phyloP scores from a whole-genome alignment of 2,888 invertebrate genomes.

The Scaptomyza parva region DNA sequence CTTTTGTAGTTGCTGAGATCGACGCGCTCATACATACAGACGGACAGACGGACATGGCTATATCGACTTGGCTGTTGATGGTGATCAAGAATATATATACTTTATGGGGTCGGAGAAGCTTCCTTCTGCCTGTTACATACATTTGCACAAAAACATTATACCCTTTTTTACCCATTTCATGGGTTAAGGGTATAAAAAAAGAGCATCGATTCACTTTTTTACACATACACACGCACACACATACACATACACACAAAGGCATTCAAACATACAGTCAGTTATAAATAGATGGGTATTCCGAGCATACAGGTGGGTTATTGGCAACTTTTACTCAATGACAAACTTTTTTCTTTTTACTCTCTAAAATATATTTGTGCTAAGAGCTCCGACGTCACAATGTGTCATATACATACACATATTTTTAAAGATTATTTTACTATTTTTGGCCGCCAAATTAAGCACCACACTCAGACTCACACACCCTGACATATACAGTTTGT shows the following conservation, averaged over 20 bases:
- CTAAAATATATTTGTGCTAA: conserved; percentile 4
- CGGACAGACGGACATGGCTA: too few species aligned
- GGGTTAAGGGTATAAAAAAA: too few species aligned
- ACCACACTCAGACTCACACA: background rate
- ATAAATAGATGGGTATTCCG: conserved; percentile 9
- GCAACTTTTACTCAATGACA: conserved; percentile 17
- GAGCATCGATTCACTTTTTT: conserved; percentile 30
- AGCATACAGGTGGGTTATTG: conserved; percentile 45
- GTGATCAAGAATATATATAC: too few species aligned
- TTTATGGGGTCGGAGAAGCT: too few species aligned
- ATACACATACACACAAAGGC: too few species aligned
- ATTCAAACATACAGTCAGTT: conserved; percentile 2
- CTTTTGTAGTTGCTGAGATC: too few species aligned
- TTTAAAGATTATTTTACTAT: background rate
- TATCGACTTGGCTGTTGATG: too few species aligned
- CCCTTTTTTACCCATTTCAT: too few species aligned
- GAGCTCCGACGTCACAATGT: conserved; percentile 16
- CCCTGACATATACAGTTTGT: background rate
- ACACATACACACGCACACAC: conserved; percentile 4
- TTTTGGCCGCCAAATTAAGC: conserved; percentile 1
- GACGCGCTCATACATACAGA: too few species aligned
- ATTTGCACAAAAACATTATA: too few species aligned
- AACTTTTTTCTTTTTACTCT: conserved; percentile 15
- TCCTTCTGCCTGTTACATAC: too few species aligned
- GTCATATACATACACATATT: background rate